These are phyloP conservation scores for Raillietiella orientalis DNA, from an alignment of 2,888 invertebrate species.

Conservation along the genomic window DNA sequence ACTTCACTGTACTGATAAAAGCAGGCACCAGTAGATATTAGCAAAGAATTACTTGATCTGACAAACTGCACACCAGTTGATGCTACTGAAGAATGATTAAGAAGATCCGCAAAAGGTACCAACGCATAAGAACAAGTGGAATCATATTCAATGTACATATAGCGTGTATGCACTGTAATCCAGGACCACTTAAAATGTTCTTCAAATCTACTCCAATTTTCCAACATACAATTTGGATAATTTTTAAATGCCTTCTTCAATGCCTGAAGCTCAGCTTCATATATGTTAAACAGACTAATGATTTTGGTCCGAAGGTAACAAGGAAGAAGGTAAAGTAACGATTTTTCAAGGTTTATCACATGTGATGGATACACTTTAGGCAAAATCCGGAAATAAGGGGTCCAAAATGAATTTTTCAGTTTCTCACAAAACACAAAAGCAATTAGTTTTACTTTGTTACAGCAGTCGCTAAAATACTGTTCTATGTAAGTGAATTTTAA, in stretches of 20 bases:
- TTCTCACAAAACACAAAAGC: constrained; percentile 12
- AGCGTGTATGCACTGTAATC: constrained; percentile 51
- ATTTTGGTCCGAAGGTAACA: too few species aligned
- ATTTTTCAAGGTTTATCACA: neutral
- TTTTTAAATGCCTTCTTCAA: constrained; percentile 13
- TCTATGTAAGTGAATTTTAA: neutral
- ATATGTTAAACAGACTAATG: too few species aligned
- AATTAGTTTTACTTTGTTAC: neutral
- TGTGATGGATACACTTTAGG: constrained; percentile 19
- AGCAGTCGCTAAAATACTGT: neutral
- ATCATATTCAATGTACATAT: constrained; percentile 30
- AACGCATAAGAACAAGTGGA: constrained; percentile 27
- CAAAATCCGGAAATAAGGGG: constrained; percentile 29
- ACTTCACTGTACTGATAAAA: constrained; percentile 33
- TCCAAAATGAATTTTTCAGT: constrained; percentile 20
- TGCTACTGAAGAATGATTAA: constrained; percentile 34
- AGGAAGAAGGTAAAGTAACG: neutral
- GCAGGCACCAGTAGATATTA: constrained; percentile 12
- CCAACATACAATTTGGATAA: constrained; percentile 9
- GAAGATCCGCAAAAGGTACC: constrained; percentile 60
- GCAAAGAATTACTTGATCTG: neutral
- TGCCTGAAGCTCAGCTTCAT: too few species aligned
- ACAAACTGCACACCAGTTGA: constrained; percentile 9
- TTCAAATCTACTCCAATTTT: neutral
- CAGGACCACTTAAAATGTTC: constrained; percentile 38